Percentiles rank a stretch among this genome's conserved stretches.
Evolutionary conservation across 2,113 vertebrate genomes (phyloP).

Genomic region (Colossoma macropomum): DNA sequence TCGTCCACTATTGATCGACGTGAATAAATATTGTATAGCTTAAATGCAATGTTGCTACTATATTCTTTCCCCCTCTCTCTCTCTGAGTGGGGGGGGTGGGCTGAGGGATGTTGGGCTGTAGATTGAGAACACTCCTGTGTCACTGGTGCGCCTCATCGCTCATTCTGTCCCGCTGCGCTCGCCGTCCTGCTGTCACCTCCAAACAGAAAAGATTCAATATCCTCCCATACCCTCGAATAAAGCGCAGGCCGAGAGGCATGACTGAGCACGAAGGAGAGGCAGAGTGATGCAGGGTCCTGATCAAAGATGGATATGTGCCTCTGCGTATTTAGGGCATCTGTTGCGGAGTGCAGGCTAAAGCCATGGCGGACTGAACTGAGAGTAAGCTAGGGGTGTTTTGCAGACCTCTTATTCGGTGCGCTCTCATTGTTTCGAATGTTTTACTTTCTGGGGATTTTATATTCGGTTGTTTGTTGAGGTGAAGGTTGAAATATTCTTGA

Average conservation of each 20-base stretch:
- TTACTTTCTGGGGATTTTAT: no score
- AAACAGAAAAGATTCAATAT: conserved; percentile 43
- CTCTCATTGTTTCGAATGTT: no score
- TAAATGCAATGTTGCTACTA: conserved; percentile 30
- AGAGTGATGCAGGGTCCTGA: conserved; percentile 33
- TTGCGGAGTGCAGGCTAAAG: neutral
- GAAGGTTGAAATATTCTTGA: no score
- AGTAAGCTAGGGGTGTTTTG: neutral
- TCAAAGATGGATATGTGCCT: conserved; percentile 38
- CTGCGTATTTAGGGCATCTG: conserved; percentile 32
- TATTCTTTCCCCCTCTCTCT: conserved; percentile 13
- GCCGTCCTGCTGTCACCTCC: conserved; percentile 37
- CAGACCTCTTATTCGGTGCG: no score
- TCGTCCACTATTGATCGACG: conserved; percentile 43
- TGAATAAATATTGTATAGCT: conserved; percentile 48
- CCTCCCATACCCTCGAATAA: conserved; percentile 29
- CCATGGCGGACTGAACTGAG: neutral
- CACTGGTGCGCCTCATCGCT: conserved; percentile 42
- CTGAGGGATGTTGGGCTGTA: conserved; percentile 26
- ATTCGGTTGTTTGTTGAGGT: no score
- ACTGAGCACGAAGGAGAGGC: conserved; percentile 9
- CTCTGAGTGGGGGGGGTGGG: neutral
- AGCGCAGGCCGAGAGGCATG: conserved; percentile 12
- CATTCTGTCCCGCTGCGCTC: conserved; percentile 44
- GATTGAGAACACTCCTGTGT: conserved; percentile 39